A percentile compares a stretch with the other conserved stretches of the same genome.
Conservation (phyloP, 2,797 vertebrate species). For the Sebastes steindachneri region DNA sequence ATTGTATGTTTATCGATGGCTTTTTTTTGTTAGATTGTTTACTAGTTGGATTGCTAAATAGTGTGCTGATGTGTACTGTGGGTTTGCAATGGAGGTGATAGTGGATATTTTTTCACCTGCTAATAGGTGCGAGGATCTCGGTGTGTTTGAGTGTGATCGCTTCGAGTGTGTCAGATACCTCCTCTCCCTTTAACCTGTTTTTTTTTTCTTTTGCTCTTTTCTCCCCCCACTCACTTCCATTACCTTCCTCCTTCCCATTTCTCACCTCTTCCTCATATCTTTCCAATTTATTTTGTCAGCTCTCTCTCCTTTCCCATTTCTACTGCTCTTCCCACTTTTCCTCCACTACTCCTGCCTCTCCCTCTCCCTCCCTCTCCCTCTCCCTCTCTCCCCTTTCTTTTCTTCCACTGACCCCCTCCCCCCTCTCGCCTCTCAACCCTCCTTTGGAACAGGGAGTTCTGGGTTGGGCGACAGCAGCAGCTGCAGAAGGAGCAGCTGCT, state of each 20-base stretch:
- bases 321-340: slow-evolving; percentile 38
- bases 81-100: slow-evolving; percentile 14
- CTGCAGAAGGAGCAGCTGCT: slow-evolving; percentile 84
- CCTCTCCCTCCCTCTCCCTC: not conserved
- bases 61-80: not conserved
- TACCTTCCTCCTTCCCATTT: slow-evolving; percentile 48
- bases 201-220: slow-evolving; percentile 27
- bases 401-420: slow-evolving; percentile 5
- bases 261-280: slow-evolving; percentile 64
- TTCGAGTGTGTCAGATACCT: slow-evolving; percentile 2
- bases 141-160: not conserved
- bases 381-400: slow-evolving; percentile 19
- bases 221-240: slow-evolving; percentile 50
- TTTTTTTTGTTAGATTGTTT: not conserved
- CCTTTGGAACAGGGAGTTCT: slow-evolving; percentile 68
- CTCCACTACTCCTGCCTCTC: slow-evolving; percentile 24
- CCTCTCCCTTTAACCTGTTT: slow-evolving; percentile 12
- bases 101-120: slow-evolving; percentile 39
- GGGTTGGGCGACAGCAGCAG: slow-evolving; percentile 80
- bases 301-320: slow-evolving; percentile 44
- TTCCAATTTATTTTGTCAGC: slow-evolving; percentile 72
- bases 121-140: slow-evolving; percentile 44
- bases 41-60: not conserved
- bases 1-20: not conserved
- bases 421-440: slow-evolving; percentile 34